A percentile compares a stretch with the other conserved stretches of the same genome.
phyloP scores from a whole-genome alignment of 2,888 invertebrate species.

The Xylophagus ater region DNA sequence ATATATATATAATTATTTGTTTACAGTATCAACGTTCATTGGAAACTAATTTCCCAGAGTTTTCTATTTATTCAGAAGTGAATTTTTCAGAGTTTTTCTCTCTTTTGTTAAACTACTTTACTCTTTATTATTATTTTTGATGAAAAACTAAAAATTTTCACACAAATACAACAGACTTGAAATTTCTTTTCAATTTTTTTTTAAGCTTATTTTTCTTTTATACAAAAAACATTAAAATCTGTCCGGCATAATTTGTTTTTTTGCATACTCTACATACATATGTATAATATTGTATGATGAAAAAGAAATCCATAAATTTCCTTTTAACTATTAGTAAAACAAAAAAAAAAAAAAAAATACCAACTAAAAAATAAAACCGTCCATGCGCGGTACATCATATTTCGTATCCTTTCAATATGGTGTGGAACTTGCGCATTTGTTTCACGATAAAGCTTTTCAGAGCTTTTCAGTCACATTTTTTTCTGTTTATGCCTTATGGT shows the following conservation, averaged over 20 bases:
- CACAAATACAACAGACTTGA: background rate
- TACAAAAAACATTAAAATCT: background rate
- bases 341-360: background rate
- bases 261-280: too few species aligned
- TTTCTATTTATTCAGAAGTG: conserved; percentile 20
- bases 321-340: too few species aligned
- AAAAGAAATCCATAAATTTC: too few species aligned
- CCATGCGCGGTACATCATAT: too few species aligned
- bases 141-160: background rate
- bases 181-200: background rate
- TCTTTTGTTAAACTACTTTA: too few species aligned
- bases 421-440: background rate
- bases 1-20: too few species aligned
- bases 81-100: conserved; percentile 16
- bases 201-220: background rate
- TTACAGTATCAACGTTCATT: conserved; percentile 20
- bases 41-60: conserved; percentile 22
- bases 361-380: background rate
- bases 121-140: background rate
- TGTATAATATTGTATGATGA: too few species aligned
- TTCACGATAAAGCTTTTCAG: background rate
- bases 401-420: background rate
- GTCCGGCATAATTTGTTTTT: too few species aligned
- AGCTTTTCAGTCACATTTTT: too few species aligned
- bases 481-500: too few species aligned